Base-by-base conservation (phyloP, 1,140 invertebrate species). In the Drosophila pandora region DNA sequence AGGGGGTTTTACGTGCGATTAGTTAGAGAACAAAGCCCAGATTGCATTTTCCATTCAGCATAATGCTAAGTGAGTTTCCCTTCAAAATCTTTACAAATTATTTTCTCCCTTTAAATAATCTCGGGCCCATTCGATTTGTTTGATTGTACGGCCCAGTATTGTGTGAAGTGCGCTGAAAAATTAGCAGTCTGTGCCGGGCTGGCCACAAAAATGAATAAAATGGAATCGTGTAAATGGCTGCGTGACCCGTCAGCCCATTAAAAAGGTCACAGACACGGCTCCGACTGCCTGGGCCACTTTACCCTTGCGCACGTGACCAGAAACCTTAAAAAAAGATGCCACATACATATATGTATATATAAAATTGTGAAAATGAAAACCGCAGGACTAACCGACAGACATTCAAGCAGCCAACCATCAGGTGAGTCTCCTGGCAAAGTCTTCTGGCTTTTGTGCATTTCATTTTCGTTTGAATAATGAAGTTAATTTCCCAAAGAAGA, bases 211-310 rank as follows among this genome's bases (percentile, higher is more conserved):
- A 75, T 75, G 61, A 75, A 54, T 58, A 58, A 65, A 67, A 58
- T 59, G 61, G 62, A 73, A 73, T 80, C 70, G 75, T 87, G 83
- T 88, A 87, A 87, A 87, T 87, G 83, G 65, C 78, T 58, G 59
- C 65, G 70, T 88, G 82, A 88, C 61, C 65, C 62, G 65, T 34
- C 59, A 64, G 60, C 62, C 83, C 82, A 87, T 88, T 87, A 88
- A 88, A 88, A 79, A 81, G 82, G 82, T 87, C 83, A 67, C 82
- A 82, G 79, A 71, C 78, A 62, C 60, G 59, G 48, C 54, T 43
- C 21, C 41, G 50, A 13, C 39, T 62, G 58, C 30, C 47, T 23
- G 21, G 41, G 60, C 59, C 78, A 79, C 70, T 85, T 85, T 77
- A 75, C 68, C 75, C 48, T 37, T 25, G 23, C 25, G 54, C 74